Percentiles rank a stretch among this genome's conserved stretches.
Conservation (phyloP, 2,113 vertebrate genomes). For the Anolis sagrei region DNA sequence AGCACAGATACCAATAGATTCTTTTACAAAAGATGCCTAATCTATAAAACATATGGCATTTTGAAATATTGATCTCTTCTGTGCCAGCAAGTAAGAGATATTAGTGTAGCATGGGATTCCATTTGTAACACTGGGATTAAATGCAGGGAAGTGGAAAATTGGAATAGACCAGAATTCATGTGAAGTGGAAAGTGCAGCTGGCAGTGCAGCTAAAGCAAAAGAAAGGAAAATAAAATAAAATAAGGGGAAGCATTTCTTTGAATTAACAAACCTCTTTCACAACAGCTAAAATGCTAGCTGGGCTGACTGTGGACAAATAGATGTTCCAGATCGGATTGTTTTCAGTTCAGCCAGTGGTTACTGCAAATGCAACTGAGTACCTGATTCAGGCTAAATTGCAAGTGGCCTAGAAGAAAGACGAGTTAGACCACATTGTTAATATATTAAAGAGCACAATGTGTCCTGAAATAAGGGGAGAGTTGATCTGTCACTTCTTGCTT, state of each 20-base stretch:
- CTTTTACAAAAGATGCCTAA: conserved; percentile 66
- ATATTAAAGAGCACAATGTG: neutral
- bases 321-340: conserved; percentile 28
- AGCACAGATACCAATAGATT: conserved; percentile 61
- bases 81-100: conserved; percentile 74
- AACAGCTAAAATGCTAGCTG: conserved; percentile 42
- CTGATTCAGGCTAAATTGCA: conserved; percentile 24
- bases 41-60: conserved; percentile 79
- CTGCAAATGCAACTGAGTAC: neutral
- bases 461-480: conserved; percentile 1
- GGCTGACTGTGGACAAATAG: conserved; percentile 46
- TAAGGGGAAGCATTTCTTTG: conserved; percentile 54
- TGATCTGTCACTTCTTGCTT: neutral
- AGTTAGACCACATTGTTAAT: neutral
- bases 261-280: neutral
- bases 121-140: conserved; percentile 79
- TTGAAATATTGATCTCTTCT: conserved; percentile 82
- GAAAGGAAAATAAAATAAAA: conserved; percentile 68
- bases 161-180: conserved; percentile 76
- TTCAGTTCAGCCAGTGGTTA: conserved; percentile 48
- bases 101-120: conserved; percentile 75
- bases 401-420: conserved; percentile 10
- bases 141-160: conserved; percentile 82
- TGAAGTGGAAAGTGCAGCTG: conserved; percentile 76
- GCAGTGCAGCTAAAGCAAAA: conserved; percentile 62